Conservation (phyloP, 2,113 vertebrate species). For the Micronycteris hirsuta region DNA sequence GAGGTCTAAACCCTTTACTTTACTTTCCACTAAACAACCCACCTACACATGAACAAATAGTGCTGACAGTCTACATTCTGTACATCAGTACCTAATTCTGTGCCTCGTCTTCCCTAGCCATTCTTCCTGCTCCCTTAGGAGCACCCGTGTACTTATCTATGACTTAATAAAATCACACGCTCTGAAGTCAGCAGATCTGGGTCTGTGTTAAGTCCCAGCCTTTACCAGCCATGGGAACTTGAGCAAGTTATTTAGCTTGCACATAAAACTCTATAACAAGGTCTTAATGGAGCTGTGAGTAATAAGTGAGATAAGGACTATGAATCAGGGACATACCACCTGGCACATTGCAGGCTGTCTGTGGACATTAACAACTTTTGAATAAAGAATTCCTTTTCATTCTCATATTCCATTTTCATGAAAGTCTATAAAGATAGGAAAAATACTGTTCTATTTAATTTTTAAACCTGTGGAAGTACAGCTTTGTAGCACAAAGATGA, state of each 20-base stretch:
- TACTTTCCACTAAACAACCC: neutral
- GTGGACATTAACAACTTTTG: neutral
- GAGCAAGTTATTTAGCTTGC: neutral
- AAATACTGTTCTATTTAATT: neutral
- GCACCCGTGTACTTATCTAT: neutral
- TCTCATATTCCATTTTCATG: neutral
- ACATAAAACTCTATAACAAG: neutral
- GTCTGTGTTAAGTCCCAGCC: neutral
- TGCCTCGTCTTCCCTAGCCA: neutral
- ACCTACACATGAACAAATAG: neutral
- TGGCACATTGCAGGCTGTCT: neutral
- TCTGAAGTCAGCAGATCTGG: neutral
- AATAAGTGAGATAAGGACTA: neutral
- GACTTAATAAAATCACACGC: neutral
- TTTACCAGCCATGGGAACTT: neutral
- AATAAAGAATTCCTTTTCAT: neutral
- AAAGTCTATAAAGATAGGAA: neutral
- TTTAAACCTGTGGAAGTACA: neutral
- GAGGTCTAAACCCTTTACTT: neutral
- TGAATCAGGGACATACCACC: neutral
- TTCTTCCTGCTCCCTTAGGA: neutral
- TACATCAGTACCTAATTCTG: neutral
- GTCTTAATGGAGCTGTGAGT: neutral
- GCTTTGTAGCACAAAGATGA: neutral
- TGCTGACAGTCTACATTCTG: neutral